Base-by-base conservation (phyloP, 2,113 vertebrate genomes). In the Gasterosteus nipponicus region DNA sequence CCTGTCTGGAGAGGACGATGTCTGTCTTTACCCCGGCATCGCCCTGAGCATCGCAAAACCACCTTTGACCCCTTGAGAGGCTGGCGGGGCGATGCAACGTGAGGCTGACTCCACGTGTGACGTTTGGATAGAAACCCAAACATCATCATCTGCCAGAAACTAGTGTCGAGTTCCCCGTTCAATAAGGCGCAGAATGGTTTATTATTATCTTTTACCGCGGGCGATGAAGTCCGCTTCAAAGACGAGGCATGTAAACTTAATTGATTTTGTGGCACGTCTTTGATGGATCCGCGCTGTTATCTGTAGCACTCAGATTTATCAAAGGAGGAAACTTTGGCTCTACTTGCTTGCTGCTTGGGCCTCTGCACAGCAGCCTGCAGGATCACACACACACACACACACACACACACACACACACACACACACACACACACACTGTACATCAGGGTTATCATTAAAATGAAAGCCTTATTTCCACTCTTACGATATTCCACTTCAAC, bases 1-100 rank as follows among this genome's bases (percentile, higher is more conserved):
- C 89, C 86, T 80, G 88, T 86, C 82, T 88, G 67, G 54, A 84
- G 75, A 86, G 86, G 85, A 90, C 85, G 66, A 2, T 2, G 46
- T 75, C 53, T 81, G 69, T 10, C 77, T 73, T 78, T 71, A 88
- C 19, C 47, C 22, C 42, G 14, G 11, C 57, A 26, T 54, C 18
- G 18, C 12, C 8, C 39, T 7, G 14, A 18, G 38, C 16, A 65
- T 38, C 18, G 46, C 74, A 64, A 64, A 71, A 64, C 56, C 29
- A 57, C n/a, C 44, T 54, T 58, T 22, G 46, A 81, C 33, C 35
- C 14, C 15, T 12, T 2, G 38, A 62, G 19, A 60, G 46, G 39
- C 29, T 22, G 31, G 38, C 53, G 15, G 33, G 2, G 5, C 57
- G 33, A n/a, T 22, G 39, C 26, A 59, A 15, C 9, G 38, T 18